Evolutionary conservation across 2,888 invertebrate genomes (phyloP), one percentile per base, ranked within the genome.

Genomic region (Liposcelis brunnea): DNA sequence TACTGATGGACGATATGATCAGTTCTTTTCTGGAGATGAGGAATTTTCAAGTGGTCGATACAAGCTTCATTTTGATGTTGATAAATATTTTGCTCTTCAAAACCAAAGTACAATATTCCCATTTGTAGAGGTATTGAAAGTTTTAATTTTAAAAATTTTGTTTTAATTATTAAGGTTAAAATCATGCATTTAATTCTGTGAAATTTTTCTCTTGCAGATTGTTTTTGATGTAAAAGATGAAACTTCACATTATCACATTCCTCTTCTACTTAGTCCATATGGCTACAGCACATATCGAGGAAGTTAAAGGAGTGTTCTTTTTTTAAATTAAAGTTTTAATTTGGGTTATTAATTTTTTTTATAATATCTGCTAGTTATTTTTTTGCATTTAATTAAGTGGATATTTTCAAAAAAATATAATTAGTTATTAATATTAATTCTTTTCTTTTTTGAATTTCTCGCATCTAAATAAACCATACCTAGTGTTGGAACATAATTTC

Each of bases 211-310:
- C 44, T 66, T 66, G 47, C 66, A 79, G 76, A 75, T 85, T 50
- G 72, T 76, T 2, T 80, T 85, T 59, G 75, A 77, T 50, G 72
- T 74, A 38, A 70, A 71, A 21, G 66, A 69, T 47, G 71, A 71
- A 3, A 66, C 63, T 2, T 69, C 76, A 46, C 76, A 79, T 55
- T 80, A 82, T 61, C 82, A 85, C 61, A 75, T 85, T 47, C 83
- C 84, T 0, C 61, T 85, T 40, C 64, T 85, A 16, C 61, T 85
- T 16, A 80, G 74, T 54, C 82, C 83, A 0, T 83, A 70, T 60
- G 80, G 83, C 14, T 85, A 82, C 56, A 73, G 80, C 1, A 84
- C 83, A 0, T 84, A 84, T 58, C 69, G 80, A 54, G 83, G 82
- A 46, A 52, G 50, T 16, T 52, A 36, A 50, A 26, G 4, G 4